Base-by-base conservation (phyloP, 2,797 vertebrate species). In the Sternarchorhynchus goeldii region DNA sequence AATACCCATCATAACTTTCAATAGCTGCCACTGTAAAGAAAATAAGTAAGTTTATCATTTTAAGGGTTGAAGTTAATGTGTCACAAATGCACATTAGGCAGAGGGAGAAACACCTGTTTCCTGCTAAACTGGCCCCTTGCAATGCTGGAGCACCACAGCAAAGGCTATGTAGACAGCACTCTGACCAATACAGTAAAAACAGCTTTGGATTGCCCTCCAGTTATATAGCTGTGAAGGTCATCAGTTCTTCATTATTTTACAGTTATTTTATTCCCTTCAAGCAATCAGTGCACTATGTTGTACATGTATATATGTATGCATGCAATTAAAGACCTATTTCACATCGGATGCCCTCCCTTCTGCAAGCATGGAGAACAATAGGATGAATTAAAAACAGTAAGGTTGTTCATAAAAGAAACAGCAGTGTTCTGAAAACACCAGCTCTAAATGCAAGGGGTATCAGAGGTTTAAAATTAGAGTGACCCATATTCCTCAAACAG, bases 391-490 rank as follows among this genome's bases (percentile, higher is more conserved):
- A 12, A 57, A 66, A 57, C 39, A n/a, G 60, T 18, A 60, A 20
- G 3, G 5, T 39, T 39, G 17, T 16, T 50, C 6, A 16, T 20
- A n/a, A 64, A 53, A 65, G 41, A 65, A 17, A 66, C 66, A 17
- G 57, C 66, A 21, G 39, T 21, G 41, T 65, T 25, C 29, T 36
- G 45, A 56, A 56, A 62, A 55, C 20, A 62, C 6, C 39, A 53
- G 10, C 39, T 60, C 21, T 50, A 68, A 25, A 68, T 18, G 36
- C 25, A 2, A 16, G 84, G 87, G 86, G 87, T 88, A 89, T 90
- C 82, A 84, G 86, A 85, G 36, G 31, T 90, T 91, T 91, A 89
- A 90, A 92, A 88, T 92, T 90, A 92, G 91, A 88, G 82, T 82
- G 90, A 90, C 89, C 90, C 89, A 92, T 89, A 91, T 92, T 89